A percentile compares a stretch with the other conserved stretches of the same genome.
These are phyloP conservation scores for Oenanthe melanoleuca DNA, from an alignment of 2,113 vertebrate genomes.

Conservation along the genomic window DNA sequence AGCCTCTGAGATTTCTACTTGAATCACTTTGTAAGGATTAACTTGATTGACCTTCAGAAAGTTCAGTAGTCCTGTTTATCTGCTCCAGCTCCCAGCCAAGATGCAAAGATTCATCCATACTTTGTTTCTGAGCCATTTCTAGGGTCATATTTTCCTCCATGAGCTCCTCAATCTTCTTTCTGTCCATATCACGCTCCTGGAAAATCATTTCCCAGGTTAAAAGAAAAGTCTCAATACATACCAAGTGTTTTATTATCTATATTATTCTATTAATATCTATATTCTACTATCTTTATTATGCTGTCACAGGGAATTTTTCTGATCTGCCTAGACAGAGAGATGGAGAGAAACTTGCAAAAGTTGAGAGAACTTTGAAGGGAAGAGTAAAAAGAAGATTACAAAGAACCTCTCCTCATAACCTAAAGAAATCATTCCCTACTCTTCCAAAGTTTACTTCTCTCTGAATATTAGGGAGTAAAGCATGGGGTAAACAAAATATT, in stretches of 20 bases:
- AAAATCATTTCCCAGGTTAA: not conserved
- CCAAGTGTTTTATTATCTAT: not conserved
- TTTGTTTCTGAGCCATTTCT: slow-evolving; percentile 98
- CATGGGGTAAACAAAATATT: not conserved
- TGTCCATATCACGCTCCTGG: slow-evolving; percentile 93
- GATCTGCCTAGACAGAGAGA: not conserved
- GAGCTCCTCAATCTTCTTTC: slow-evolving; percentile 96
- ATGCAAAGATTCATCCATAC: slow-evolving; percentile 98
- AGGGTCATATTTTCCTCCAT: slow-evolving; percentile 96
- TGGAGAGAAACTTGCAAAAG: not conserved
- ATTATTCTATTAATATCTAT: not conserved
- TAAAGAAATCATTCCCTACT: not conserved
- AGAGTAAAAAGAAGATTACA: not conserved
- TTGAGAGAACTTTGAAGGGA: not conserved
- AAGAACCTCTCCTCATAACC: not conserved
- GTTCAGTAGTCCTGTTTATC: slow-evolving; percentile 91
- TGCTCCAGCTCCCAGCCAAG: slow-evolving; percentile 98
- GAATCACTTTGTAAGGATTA: not conserved
- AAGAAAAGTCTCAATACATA: not conserved
- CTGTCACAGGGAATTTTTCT: not conserved
- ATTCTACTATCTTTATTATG: not conserved
- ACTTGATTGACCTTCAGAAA: slow-evolving; percentile 83
- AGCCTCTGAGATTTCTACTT: not conserved
- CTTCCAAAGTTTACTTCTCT: not conserved
- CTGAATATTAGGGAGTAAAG: not conserved